phyloP scores from a whole-genome alignment of 2,113 vertebrate species.

The Argyrosomus japonicus region DNA sequence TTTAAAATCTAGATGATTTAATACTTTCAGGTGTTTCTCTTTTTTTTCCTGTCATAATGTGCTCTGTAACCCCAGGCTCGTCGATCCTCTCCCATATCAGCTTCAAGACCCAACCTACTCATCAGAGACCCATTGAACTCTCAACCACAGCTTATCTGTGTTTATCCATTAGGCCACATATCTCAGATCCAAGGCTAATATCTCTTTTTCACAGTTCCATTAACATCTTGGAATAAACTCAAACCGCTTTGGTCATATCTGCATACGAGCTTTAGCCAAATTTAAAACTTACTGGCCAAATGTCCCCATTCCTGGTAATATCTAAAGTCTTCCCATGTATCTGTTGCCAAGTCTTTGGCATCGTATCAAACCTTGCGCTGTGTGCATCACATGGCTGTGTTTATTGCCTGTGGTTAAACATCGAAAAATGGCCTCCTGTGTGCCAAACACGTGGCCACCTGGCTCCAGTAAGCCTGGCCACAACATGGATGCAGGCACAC shows the following conservation, averaged over 20 bases:
- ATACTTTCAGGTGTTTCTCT: conserved; percentile 17
- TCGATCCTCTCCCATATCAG: conserved; percentile 37
- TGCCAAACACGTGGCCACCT: conserved; percentile 76
- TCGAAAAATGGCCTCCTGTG: conserved; percentile 54
- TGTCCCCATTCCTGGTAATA: conserved; percentile 48
- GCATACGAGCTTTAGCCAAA: conserved; percentile 15
- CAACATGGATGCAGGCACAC: conserved; percentile 42
- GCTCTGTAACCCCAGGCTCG: not conserved
- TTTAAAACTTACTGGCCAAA: conserved; percentile 31
- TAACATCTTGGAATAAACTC: conserved; percentile 41
- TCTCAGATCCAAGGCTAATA: conserved; percentile 19
- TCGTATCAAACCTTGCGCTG: conserved; percentile 32
- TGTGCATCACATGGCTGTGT: conserved; percentile 62
- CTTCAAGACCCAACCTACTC: conserved; percentile 36
- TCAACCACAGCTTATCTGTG: conserved; percentile 3
- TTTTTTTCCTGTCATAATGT: conserved; percentile 23
- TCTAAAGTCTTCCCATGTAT: conserved; percentile 40
- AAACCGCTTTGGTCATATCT: conserved; percentile 37
- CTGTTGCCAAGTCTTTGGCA: conserved; percentile 49
- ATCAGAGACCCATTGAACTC: conserved; percentile 22
- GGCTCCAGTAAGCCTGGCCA: conserved; percentile 72
- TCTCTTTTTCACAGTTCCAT: conserved; percentile 17
- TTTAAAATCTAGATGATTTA: conserved; percentile 25
- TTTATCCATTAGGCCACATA: not conserved
- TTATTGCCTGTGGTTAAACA: conserved; percentile 65